Conservation (phyloP, 2,797 vertebrate species). For the Leptoclinus maculatus region DNA sequence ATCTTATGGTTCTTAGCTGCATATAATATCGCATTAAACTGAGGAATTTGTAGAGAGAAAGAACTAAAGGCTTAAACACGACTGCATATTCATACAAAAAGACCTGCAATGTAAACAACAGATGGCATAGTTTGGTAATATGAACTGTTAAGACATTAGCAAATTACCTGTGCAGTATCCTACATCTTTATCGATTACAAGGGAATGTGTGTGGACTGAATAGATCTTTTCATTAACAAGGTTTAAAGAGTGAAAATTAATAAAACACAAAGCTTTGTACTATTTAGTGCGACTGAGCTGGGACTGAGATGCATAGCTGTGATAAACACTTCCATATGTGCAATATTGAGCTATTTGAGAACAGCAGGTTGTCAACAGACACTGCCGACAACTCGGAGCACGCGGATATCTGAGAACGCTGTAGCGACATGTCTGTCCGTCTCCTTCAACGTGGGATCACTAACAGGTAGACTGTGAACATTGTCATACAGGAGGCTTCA, state of each 20-base stretch:
- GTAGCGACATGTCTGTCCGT: slow-evolving; percentile 28
- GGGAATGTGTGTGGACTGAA: slow-evolving; percentile 27
- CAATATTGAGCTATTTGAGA: slow-evolving; percentile 61
- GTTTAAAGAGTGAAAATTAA: slow-evolving; percentile 52
- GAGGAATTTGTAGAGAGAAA: slow-evolving; percentile 12
- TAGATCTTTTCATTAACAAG: slow-evolving; percentile 57
- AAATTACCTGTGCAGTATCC: slow-evolving; percentile 27
- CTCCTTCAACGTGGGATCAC: slow-evolving; percentile 12
- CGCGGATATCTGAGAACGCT: slow-evolving; percentile 28
- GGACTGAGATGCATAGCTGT: slow-evolving; percentile 55
- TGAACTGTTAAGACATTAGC: slow-evolving; percentile 36
- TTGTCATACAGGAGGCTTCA: background rate
- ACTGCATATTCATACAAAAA: slow-evolving; percentile 34
- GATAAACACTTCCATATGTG: slow-evolving; percentile 68
- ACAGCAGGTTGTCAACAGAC: slow-evolving; percentile 55
- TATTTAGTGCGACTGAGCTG: slow-evolving; percentile 61
- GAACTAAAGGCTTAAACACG: slow-evolving; percentile 29
- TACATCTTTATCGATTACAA: slow-evolving; percentile 1
- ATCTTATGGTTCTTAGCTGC: slow-evolving; percentile 17
- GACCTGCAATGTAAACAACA: slow-evolving; percentile 59
- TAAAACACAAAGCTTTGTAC: slow-evolving; percentile 56
- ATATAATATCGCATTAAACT: slow-evolving; percentile 18
- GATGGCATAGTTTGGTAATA: slow-evolving; percentile 44
- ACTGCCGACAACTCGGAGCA: slow-evolving; percentile 37
- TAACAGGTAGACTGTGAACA: slow-evolving; percentile 18